phyloP scores from a whole-genome alignment of 2,797 vertebrate genomes.

The Triplophysa yarkandensis region DNA sequence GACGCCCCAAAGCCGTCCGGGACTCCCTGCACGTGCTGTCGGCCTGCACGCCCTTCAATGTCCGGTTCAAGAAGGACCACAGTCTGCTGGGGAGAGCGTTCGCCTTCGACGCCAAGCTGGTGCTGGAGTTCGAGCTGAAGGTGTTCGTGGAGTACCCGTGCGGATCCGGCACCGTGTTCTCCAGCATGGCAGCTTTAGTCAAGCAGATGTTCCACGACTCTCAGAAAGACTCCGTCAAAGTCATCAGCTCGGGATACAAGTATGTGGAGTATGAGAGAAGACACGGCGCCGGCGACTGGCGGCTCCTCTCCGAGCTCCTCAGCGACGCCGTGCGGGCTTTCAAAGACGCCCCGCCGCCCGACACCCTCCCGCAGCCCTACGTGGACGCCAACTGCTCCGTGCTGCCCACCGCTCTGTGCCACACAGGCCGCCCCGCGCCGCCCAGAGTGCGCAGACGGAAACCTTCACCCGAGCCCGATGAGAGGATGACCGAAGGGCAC shows the following conservation, averaged over 20 bases:
- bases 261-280: slow-evolving; percentile 90
- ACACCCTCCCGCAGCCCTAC: slow-evolving; percentile 82
- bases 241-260: slow-evolving; percentile 84
- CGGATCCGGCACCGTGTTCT: slow-evolving; percentile 85
- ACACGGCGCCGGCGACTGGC: slow-evolving; percentile 85
- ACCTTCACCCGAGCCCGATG: slow-evolving; percentile 61
- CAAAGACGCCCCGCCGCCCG: slow-evolving; percentile 72
- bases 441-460: slow-evolving; percentile 67
- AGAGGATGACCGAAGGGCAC: slow-evolving; percentile 72
- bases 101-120: slow-evolving; percentile 81
- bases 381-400: slow-evolving; percentile 73
- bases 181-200: slow-evolving; percentile 80
- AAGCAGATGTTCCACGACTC: slow-evolving; percentile 88
- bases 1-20: slow-evolving; percentile 77
- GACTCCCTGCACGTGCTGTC: slow-evolving; percentile 81
- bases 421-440: slow-evolving; percentile 63
- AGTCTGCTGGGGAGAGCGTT: slow-evolving; percentile 81
- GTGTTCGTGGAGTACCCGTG: slow-evolving; percentile 86
- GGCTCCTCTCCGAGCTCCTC: slow-evolving; percentile 83
- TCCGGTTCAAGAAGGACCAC: slow-evolving; percentile 91
- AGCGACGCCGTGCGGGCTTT: slow-evolving; percentile 84
- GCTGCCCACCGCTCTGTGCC: slow-evolving; percentile 63
- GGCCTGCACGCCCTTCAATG: slow-evolving; percentile 83
- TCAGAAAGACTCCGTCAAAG: slow-evolving; percentile 75
- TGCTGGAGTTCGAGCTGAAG: slow-evolving; percentile 84